phyloP scores from a whole-genome alignment of 2,888 invertebrate species.

The Blera fallax region DNA sequence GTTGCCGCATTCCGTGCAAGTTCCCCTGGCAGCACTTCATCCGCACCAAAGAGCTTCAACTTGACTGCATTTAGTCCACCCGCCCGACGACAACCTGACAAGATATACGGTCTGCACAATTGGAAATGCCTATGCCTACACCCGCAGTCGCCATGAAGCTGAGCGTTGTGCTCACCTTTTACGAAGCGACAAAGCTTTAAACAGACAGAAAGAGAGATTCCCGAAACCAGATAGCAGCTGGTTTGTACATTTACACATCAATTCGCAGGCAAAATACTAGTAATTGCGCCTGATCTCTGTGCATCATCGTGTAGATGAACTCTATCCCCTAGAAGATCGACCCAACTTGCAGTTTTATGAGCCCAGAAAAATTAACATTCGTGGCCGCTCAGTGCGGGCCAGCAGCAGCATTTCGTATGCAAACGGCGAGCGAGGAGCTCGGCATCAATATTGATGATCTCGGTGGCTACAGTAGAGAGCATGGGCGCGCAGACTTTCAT shows the following conservation, averaged over 20 bases:
- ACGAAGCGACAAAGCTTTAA: background rate
- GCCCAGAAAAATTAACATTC: slow-evolving; percentile 58
- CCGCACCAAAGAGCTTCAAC: slow-evolving; percentile 25
- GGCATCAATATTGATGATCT: slow-evolving; percentile 71
- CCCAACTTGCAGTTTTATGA: slow-evolving; percentile 60
- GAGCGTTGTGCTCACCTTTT: slow-evolving; percentile 14
- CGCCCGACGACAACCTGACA: slow-evolving; percentile 56
- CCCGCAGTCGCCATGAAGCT: background rate
- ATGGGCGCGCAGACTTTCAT: slow-evolving; percentile 63
- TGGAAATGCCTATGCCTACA: slow-evolving; percentile 32
- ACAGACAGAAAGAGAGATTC: slow-evolving; percentile 42
- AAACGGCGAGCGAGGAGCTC: slow-evolving; percentile 44
- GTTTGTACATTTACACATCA: slow-evolving; percentile 61
- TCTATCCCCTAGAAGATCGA: slow-evolving; percentile 56
- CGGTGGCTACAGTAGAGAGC: slow-evolving; percentile 25
- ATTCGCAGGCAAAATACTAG: slow-evolving; percentile 60
- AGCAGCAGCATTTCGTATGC: slow-evolving; percentile 51
- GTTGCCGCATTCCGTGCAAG: slow-evolving; percentile 47
- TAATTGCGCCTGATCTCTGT: slow-evolving; percentile 63
- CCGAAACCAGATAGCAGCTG: slow-evolving; percentile 33
- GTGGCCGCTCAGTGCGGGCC: background rate
- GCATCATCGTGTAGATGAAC: slow-evolving; percentile 62
- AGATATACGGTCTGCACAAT: slow-evolving; percentile 47
- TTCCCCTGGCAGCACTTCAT: background rate
- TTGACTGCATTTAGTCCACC: slow-evolving; percentile 54